These are phyloP conservation scores for Orestias chungarensis DNA, from an alignment of 2,797 vertebrate species.

Conservation along the genomic window DNA sequence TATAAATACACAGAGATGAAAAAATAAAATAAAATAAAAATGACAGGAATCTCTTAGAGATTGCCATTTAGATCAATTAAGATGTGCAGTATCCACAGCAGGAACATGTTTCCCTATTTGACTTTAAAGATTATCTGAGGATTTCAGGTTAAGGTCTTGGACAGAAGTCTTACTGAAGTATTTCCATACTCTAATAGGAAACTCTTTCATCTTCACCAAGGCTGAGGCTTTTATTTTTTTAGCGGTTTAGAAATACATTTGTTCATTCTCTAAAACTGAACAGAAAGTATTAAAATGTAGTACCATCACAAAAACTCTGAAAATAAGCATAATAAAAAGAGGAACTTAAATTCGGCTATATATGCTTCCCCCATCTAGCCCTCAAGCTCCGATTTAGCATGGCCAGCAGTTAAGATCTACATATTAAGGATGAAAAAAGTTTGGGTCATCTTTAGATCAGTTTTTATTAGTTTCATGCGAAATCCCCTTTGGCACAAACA, in stretches of 20 bases:
- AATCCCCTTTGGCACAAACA: conserved; percentile 9
- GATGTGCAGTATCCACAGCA: neutral
- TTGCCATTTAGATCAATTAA: neutral
- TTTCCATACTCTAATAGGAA: conserved; percentile 54
- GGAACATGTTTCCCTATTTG: conserved; percentile 15
- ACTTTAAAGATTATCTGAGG: conserved; percentile 5
- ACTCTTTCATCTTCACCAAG: conserved; percentile 39
- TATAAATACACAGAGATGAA: neutral
- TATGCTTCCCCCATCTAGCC: neutral
- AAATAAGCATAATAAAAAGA: conserved; percentile 1
- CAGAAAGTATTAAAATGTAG: conserved; percentile 4
- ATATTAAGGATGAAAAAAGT: conserved; percentile 9
- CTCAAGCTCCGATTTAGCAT: neutral
- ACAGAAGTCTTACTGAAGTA: conserved; percentile 36
- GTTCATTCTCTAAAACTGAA: conserved; percentile 1
- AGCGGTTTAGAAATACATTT: conserved; percentile 62
- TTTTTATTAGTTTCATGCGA: conserved; percentile 21
- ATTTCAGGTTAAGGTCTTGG: conserved; percentile 17
- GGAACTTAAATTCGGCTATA: neutral
- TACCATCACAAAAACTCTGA: conserved; percentile 13
- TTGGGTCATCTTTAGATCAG: conserved; percentile 18
- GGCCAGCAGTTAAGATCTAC: neutral
- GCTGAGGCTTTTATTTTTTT: conserved; percentile 61
- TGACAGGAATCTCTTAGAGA: conserved; percentile 8
- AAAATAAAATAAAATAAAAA: too few species aligned